These are phyloP conservation scores for Parasteatoda tepidariorum DNA, from an alignment of 1,140 invertebrate genomes.

Conservation along the genomic window DNA sequence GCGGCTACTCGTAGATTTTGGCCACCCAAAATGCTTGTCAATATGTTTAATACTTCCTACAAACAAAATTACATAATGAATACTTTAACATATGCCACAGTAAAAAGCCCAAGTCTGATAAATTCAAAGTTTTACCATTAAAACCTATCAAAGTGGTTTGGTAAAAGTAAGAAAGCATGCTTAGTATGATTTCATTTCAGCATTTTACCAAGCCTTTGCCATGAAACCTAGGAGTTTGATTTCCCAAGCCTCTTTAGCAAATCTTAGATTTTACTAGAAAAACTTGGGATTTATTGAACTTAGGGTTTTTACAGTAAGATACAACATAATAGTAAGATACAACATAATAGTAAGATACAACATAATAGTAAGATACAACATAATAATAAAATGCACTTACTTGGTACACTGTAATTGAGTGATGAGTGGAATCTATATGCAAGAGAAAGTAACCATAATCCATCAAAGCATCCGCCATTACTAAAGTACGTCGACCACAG, in stretches of 20 bases:
- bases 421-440: constrained; percentile 85
- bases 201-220: no score
- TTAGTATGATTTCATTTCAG: no score
- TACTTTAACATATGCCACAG: neutral
- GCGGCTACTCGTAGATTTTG: constrained; percentile 87
- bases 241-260: no score
- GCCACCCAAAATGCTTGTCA: constrained; percentile 82
- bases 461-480: constrained; percentile 83
- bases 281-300: no score
- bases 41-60: constrained; percentile 80
- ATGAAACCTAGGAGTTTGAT: no score
- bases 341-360: neutral
- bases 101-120: no score
- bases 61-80: no score
- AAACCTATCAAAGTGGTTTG: no score
- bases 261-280: no score
- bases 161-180: no score
- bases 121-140: no score
- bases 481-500: constrained; percentile 78
- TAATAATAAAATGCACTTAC: constrained; percentile 68
- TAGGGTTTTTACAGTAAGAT: no score
- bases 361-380: neutral
- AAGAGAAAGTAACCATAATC: constrained; percentile 92
- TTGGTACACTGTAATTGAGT: constrained; percentile 86
- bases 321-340: neutral